Percentiles rank a stretch among this genome's conserved stretches.
Evolutionary conservation across 2,113 vertebrate genomes (phyloP).

Genomic region (Perca fluviatilis): DNA sequence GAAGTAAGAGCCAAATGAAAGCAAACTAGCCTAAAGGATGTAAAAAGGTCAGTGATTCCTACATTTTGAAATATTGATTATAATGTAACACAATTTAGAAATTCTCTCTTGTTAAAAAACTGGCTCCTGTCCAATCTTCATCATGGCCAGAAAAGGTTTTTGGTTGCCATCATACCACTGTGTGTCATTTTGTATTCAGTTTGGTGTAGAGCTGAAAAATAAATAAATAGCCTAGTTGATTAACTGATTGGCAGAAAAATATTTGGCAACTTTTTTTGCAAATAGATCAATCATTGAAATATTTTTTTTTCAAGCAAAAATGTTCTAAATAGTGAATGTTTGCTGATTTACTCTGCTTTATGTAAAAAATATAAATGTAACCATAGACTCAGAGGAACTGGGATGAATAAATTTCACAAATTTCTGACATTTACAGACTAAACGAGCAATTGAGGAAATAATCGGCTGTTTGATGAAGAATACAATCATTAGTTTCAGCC

Average conservation of each 20-base stretch:
- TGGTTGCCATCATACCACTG: neutral
- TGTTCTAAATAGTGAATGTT: neutral
- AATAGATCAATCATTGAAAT: neutral
- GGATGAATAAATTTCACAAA: neutral
- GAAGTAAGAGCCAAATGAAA: neutral
- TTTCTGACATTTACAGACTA: neutral
- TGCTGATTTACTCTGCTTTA: neutral
- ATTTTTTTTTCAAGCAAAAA: neutral
- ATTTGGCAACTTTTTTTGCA: neutral
- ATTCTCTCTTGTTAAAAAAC: neutral
- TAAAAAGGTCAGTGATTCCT: neutral
- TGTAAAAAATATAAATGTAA: neutral
- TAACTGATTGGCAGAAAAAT: neutral
- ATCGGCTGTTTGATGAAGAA: neutral
- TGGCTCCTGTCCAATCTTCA: neutral
- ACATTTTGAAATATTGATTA: neutral
- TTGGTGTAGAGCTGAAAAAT: neutral
- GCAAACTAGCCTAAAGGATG: neutral
- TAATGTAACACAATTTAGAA: neutral
- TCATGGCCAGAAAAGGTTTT: neutral
- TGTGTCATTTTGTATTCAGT: neutral
- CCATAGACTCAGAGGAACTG: neutral
- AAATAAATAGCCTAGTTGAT: neutral
- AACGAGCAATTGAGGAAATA: neutral
- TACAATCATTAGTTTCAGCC: neutral